Evolutionary conservation across 37 sponge, comb jelly and placozoan species (phyloP).

Genomic region (Ianthella basta): DNA sequence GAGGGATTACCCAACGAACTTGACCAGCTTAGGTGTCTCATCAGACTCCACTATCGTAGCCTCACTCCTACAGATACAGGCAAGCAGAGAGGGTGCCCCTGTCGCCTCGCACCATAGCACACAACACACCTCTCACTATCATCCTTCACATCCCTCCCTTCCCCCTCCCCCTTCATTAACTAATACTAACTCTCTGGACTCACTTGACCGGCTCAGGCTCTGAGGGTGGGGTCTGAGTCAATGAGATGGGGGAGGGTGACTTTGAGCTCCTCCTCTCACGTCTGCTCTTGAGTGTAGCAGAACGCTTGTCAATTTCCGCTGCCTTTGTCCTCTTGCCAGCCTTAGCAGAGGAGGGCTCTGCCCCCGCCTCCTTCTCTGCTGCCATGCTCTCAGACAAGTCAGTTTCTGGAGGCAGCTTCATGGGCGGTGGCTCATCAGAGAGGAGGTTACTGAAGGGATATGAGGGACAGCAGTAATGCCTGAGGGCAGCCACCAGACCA

Average conservation of each 20-base stretch:
- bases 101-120: too few relatives aligned
- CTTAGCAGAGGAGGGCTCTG: slow-evolving; percentile 21
- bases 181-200: not conserved
- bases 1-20: slow-evolving; percentile 93
- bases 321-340: not conserved
- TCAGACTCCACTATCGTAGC: not conserved
- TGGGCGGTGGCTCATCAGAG: slow-evolving; percentile 29
- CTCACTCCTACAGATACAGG: slow-evolving; percentile 9
- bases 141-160: too few relatives aligned
- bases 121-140: too few relatives aligned
- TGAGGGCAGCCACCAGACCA: too few relatives aligned
- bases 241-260: slow-evolving; percentile 30
- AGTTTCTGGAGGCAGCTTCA: not conserved
- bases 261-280: slow-evolving; percentile 38
- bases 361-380: slow-evolving; percentile 5
- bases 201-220: slow-evolving; percentile 19
- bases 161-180: not conserved
- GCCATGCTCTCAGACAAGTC: not conserved
- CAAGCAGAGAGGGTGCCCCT: too few relatives aligned
- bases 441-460: not conserved
- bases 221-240: not conserved
- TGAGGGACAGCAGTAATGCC: too few relatives aligned
- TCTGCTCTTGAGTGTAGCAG: slow-evolving; percentile 17
- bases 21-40: slow-evolving; percentile 43
- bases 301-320: slow-evolving; percentile 3